Evolutionary conservation across 2,888 invertebrate genomes (phyloP).

Genomic region (Ophion obscuratus): DNA sequence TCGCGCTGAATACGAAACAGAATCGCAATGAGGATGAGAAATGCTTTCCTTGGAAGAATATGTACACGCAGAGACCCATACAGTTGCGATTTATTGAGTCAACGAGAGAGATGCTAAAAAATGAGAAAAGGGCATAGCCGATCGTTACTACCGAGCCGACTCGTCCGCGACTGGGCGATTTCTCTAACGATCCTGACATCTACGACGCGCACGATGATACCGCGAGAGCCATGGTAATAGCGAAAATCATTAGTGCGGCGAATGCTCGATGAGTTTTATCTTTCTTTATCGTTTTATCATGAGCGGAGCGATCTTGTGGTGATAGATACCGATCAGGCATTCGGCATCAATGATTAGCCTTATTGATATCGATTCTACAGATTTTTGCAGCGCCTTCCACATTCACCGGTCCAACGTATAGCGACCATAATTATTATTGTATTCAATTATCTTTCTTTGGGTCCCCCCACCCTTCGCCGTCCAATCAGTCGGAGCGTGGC

Average conservation of each 20-base stretch:
- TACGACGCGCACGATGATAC: neutral
- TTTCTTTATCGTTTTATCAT: conserved; percentile 25
- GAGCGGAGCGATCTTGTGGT: conserved; percentile 22
- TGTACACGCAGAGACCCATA: conserved; percentile 21
- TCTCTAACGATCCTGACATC: conserved; percentile 50
- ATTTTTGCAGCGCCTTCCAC: no score
- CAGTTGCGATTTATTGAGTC: conserved; percentile 58
- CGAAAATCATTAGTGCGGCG: neutral
- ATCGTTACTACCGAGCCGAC: conserved; percentile 49
- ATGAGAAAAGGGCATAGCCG: conserved; percentile 31
- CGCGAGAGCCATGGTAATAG: no score
- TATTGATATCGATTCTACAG: conserved; percentile 27
- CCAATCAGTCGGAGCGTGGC: conserved; percentile 11
- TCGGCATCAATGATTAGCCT: conserved; percentile 30
- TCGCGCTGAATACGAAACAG: neutral
- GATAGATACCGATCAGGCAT: conserved; percentile 33
- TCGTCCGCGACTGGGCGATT: conserved; percentile 39
- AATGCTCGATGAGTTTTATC: conserved; percentile 37
- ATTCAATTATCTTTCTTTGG: conserved; percentile 22
- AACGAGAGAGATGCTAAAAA: conserved; percentile 70
- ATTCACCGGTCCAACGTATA: no score
- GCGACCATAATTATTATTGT: conserved; percentile 5
- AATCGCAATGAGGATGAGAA: neutral
- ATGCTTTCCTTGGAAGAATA: neutral
- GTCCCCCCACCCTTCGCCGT: neutral